Evolutionary conservation across 2,888 invertebrate genomes (phyloP).

Genomic region (Agrochola lychnidis): DNA sequence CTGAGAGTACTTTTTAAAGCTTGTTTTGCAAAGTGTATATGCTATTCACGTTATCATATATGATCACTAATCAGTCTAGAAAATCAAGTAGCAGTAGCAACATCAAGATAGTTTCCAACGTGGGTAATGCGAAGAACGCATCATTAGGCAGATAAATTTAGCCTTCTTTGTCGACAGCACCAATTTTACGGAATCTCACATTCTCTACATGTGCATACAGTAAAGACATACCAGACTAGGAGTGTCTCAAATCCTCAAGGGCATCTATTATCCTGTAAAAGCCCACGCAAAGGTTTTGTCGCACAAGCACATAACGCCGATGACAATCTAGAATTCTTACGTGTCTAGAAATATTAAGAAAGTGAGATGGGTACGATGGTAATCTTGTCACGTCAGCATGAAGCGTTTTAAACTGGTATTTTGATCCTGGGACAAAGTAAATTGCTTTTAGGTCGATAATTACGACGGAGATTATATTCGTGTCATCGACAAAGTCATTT

Average conservation of each 20-base stretch:
- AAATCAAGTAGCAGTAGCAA: slow-evolving; percentile 7
- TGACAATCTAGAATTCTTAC: slow-evolving; percentile 77
- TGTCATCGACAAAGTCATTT: slow-evolving; percentile 71
- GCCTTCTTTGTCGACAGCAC: slow-evolving; percentile 41
- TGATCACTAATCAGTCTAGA: slow-evolving; percentile 12
- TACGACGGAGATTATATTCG: slow-evolving; percentile 69
- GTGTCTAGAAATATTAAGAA: slow-evolving; percentile 78
- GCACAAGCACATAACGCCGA: slow-evolving; percentile 66
- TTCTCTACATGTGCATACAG: slow-evolving; percentile 68
- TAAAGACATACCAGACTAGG: slow-evolving; percentile 69
- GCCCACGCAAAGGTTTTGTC: slow-evolving; percentile 58
- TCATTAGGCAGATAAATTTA: slow-evolving; percentile 36
- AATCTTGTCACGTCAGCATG: slow-evolving; percentile 70
- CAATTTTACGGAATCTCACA: slow-evolving; percentile 62
- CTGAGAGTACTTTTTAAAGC: neutral
- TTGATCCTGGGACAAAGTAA: slow-evolving; percentile 66
- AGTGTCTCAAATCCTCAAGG: slow-evolving; percentile 63
- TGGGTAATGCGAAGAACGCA: neutral
- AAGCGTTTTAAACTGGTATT: slow-evolving; percentile 69
- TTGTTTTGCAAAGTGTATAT: neutral
- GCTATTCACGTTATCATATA: neutral
- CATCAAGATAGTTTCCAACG: neutral
- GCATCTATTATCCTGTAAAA: slow-evolving; percentile 60
- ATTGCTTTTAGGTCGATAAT: slow-evolving; percentile 77
- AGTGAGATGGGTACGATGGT: slow-evolving; percentile 56